Evolutionary conservation across 1,140 invertebrate species (phyloP).

Genomic region (Bombyx mandarina): DNA sequence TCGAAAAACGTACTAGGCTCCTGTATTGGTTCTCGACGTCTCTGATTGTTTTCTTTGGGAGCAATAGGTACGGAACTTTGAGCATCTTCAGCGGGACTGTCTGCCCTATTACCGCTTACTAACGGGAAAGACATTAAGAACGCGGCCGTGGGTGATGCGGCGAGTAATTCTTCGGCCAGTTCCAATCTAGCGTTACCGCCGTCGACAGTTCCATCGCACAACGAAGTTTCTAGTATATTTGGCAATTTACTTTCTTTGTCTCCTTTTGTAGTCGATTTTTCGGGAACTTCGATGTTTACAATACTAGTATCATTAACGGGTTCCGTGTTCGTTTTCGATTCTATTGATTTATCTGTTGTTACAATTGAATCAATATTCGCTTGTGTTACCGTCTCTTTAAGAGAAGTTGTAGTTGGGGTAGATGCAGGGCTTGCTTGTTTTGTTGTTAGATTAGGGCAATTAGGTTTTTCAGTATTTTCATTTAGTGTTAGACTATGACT

Average conservation of each 20-base stretch:
- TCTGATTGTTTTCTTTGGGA: constrained; percentile 33
- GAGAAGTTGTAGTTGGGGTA: too few relatives aligned
- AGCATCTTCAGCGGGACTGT: constrained; percentile 60
- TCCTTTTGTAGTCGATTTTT: constrained; percentile 22
- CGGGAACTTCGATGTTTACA: too few relatives aligned
- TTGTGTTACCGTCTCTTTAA: too few relatives aligned
- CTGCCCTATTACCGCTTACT: constrained; percentile 71
- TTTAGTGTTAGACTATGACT: too few relatives aligned
- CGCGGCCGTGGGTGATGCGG: constrained; percentile 83
- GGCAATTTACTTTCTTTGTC: constrained; percentile 63
- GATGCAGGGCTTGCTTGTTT: too few relatives aligned
- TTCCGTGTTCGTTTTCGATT: too few relatives aligned
- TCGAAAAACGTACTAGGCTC: constrained; percentile 37
- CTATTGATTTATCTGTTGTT: too few relatives aligned
- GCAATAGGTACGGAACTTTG: constrained; percentile 22
- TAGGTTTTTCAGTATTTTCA: too few relatives aligned
- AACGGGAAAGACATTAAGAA: constrained; percentile 83
- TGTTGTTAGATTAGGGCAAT: too few relatives aligned
- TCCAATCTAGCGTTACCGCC: constrained; percentile 75
- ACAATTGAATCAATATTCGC: too few relatives aligned
- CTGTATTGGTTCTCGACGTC: constrained; percentile 30
- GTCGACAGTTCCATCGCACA: constrained; percentile 69
- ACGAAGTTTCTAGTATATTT: constrained; percentile 60
- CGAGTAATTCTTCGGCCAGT: constrained; percentile 81
- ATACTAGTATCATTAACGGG: too few relatives aligned